A percentile compares a stretch with the other conserved stretches of the same genome.
Evolutionary conservation across 30 jellyfish, hydroid and myxozoan species (phyloP).

Genomic region (Sanderia malayensis): DNA sequence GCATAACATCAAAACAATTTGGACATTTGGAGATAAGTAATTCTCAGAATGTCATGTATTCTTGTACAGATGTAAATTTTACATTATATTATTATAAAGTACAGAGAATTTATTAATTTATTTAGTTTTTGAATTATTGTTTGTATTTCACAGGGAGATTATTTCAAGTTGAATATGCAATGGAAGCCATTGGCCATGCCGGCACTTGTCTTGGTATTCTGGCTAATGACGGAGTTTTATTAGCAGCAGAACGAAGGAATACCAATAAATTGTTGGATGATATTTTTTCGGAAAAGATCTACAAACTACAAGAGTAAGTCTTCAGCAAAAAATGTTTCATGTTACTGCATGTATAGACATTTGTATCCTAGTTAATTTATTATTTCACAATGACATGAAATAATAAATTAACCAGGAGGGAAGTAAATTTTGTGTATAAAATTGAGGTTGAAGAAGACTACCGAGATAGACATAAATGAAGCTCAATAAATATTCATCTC

Average conservation of each 20-base stretch:
- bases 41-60: background rate
- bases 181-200: slow-evolving; percentile 99
- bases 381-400: too few species aligned
- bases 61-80: background rate
- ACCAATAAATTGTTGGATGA: slow-evolving; percentile 90
- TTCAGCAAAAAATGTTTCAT: too few species aligned
- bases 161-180: slow-evolving; percentile 99
- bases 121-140: too few species aligned
- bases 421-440: too few species aligned
- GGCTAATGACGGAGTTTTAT: slow-evolving; percentile 95
- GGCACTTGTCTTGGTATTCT: slow-evolving; percentile 99
- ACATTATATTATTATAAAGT: background rate
- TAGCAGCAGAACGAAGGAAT: slow-evolving; percentile 97
- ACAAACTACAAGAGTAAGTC: slow-evolving; percentile 90
- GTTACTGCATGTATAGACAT: too few species aligned
- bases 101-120: background rate
- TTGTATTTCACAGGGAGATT: slow-evolving; percentile 97
- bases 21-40: background rate
- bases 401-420: too few species aligned
- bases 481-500: too few species aligned
- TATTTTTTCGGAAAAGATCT: slow-evolving; percentile 88
- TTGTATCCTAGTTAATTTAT: too few species aligned
- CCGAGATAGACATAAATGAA: too few species aligned
- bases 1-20: background rate
- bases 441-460: too few species aligned